Base-by-base conservation (phyloP, 2,888 invertebrate genomes). In the Altica lythri region DNA sequence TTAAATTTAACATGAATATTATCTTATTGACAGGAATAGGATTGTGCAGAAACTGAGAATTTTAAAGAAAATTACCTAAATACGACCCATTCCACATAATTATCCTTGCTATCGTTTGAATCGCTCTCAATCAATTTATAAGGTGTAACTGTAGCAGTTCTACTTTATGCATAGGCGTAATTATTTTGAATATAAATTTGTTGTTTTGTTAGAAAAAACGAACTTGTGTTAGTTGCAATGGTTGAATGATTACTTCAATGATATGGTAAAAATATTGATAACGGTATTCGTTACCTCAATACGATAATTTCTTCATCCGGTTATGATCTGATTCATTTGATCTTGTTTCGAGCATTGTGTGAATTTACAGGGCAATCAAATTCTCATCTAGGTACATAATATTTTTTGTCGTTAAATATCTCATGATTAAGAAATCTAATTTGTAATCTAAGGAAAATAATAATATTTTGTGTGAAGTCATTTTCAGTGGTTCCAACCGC, bases 141-240 rank as follows among this genome's bases (percentile, higher is more conserved):
- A 44, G 29, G 30, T 44, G 44, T 43, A 43, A 43, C 27, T 44
- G 44, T 43, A 43, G 27, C 27, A 27, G 43, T 44, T 44, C 30
- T 44, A 44, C 17, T 44, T 30, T 30, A 44, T 44, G 44, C 44
- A 44, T 38, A 38, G 18, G 44, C 30, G 44, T 44, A 44, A 44
- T 44, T 44, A 44, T 43, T 22, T 10, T 40, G 22, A 40, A 40
- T 40, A 40, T 42, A 27, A 42, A 42, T 42, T 42, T 29, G 42
- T 27, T 27, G 42, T 42, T 42, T 44, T 44, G 44, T 30, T 44
- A 30, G 12, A 25, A 27, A 29, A 16, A 44, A 29, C 30, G n/a
- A n/a, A n/a, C n/a, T n/a, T n/a, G 27, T 10, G 37, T 37, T 30
- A 30, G 17, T 43, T 30, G 47, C 37, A 25, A 27, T 29, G 47